Base-by-base conservation (phyloP, 2,888 invertebrate genomes). In the Escarpia spicata region DNA sequence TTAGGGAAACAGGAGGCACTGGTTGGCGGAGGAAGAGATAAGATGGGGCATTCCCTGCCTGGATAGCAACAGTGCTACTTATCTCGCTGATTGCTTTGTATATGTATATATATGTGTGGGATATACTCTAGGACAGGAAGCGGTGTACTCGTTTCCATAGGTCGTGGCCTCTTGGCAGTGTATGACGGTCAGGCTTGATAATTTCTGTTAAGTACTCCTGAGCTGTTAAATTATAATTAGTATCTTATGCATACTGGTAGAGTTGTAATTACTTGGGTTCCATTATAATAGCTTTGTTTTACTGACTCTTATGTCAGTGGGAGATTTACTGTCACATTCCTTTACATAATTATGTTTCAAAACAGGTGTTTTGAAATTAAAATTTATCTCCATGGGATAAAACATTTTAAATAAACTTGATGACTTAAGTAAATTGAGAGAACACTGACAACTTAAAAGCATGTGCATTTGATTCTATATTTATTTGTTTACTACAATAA, bases 1-100 rank as follows among this genome's bases (percentile, higher is more conserved):
- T 75, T 75, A 26, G 75, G n/a, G 75, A 26, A 75, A 15, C 52
- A 52, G 52, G 9, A 52, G 52, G 52, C 52, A 52, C 52, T 52
- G 52, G 52, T 45, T 6, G 26, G 60, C 12, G 1, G 19, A 26
- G 75, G 26, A 26, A 26, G 26, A 75, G 75, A 75, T 75, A 75
- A 75, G 75, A 75, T 75, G 75, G 15, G 75, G 75, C 75, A 75
- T 75, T 75, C 75, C 75, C 75, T 75, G 75, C 75, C 75, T 26
- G 75, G 75, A 75, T 75, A 75, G 26, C 75, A 26, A 75, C 75
- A 75, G 19, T 75, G 75, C 75, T 26, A 2, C 75, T 75, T 75
- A 75, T 75, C 75, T 75, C 75, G 6, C 75, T 26, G 75, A 75
- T 75, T 75, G 75, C 75, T 75, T 75, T 75, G 75, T 75, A 75